Evolutionary conservation across 1,140 invertebrate species (phyloP).

Genomic region (Tetramorium simillimum): DNA sequence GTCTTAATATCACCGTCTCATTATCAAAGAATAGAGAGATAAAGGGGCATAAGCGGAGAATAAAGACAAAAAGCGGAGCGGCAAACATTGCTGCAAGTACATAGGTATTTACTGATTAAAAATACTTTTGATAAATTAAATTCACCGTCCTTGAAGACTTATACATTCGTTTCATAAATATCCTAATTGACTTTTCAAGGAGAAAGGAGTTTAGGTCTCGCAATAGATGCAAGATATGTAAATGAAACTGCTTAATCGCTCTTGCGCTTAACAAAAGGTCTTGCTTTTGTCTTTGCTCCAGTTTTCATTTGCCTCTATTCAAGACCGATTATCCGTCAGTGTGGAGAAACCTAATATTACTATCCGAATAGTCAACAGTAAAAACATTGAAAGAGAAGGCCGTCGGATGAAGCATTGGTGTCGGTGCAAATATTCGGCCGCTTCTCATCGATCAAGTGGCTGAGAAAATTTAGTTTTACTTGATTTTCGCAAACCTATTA

Average conservation of each 20-base stretch:
- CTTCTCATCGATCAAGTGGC: not conserved
- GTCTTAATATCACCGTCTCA: not conserved
- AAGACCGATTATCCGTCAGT: constrained; percentile 24
- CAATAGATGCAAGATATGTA: constrained; percentile 20
- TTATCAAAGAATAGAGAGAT: not conserved
- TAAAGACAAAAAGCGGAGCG: not conserved
- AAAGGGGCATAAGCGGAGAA: not conserved
- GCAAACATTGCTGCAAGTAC: not conserved
- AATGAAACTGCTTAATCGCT: constrained; percentile 25
- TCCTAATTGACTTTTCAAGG: constrained; percentile 46
- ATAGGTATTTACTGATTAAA: constrained; percentile 23
- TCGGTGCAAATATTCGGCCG: not conserved
- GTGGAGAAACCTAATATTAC: constrained; percentile 33
- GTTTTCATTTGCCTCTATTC: constrained; percentile 24
- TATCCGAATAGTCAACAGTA: constrained; percentile 8
- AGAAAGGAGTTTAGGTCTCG: constrained; percentile 11
- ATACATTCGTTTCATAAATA: constrained; percentile 31
- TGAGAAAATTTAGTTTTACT: not conserved
- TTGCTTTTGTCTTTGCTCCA: constrained; percentile 28
- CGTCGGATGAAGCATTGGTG: not conserved
- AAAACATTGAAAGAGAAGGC: constrained; percentile 7
- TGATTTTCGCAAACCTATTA: not conserved
- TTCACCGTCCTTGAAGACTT: not conserved
- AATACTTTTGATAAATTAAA: constrained; percentile 23
- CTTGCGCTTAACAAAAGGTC: constrained; percentile 34